Percentiles rank a stretch among this genome's conserved stretches.
These are phyloP conservation scores for Acleris emargana DNA, from an alignment of 2,888 invertebrate species.

Conservation along the genomic window DNA sequence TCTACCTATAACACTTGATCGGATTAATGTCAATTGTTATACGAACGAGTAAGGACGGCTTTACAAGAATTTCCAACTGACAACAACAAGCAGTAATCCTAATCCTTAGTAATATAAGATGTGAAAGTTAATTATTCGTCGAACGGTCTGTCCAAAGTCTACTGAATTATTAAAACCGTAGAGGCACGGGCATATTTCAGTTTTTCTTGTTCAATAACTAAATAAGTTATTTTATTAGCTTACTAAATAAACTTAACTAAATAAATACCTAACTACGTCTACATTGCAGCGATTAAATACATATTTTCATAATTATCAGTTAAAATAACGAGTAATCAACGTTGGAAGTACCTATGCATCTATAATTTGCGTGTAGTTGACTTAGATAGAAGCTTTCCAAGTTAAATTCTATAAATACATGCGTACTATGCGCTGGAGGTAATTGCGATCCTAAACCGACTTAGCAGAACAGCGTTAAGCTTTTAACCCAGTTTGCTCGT, in stretches of 20 bases:
- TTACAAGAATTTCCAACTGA: constrained; percentile 15
- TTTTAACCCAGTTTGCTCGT: constrained; percentile 65
- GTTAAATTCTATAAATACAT: background rate
- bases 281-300: too few relatives aligned
- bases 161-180: too few relatives aligned
- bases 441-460: constrained; percentile 43
- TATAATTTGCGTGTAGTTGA: background rate
- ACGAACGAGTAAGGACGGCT: constrained; percentile 12
- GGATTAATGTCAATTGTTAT: constrained; percentile 56
- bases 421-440: background rate
- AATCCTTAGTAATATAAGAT: constrained; percentile 6
- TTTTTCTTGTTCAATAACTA: too few relatives aligned
- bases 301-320: too few relatives aligned
- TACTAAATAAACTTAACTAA: too few relatives aligned
- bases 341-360: background rate
- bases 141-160: too few relatives aligned
- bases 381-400: constrained; percentile 9
- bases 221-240: too few relatives aligned
- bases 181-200: too few relatives aligned
- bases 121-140: background rate
- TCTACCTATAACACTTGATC: constrained; percentile 61
- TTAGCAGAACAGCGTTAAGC: constrained; percentile 62
- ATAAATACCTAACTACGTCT: too few relatives aligned
- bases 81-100: constrained; percentile 9
- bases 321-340: too few relatives aligned